Percentiles rank a stretch among this genome's conserved stretches.
Conservation (phyloP, 30 jellyfish, hydroid and myxozoan genomes). For the Sanderia malayensis region DNA sequence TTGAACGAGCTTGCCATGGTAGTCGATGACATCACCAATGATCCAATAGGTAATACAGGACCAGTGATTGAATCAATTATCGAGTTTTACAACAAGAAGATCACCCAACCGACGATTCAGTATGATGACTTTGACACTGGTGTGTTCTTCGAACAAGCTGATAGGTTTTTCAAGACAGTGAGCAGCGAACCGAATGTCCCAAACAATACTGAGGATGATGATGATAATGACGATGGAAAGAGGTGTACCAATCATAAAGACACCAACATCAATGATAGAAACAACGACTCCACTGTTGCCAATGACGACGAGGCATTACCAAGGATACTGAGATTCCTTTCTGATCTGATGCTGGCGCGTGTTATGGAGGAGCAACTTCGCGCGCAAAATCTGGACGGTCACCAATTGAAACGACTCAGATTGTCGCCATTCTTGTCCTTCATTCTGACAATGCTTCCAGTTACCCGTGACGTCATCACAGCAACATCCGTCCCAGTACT, state of each 20-base stretch:
- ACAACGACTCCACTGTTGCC: too few species aligned
- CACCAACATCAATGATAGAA: too few species aligned
- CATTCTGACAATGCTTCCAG: background rate
- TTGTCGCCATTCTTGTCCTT: background rate
- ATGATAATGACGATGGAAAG: too few species aligned
- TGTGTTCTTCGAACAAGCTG: background rate
- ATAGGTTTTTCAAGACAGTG: slow-evolving; percentile 17
- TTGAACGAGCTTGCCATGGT: slow-evolving; percentile 3
- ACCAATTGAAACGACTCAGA: background rate
- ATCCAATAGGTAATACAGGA: slow-evolving; percentile 39
- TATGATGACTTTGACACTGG: background rate
- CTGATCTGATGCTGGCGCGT: slow-evolving; percentile 33
- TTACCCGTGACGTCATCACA: background rate
- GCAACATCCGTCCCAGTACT: background rate
- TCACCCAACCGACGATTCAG: background rate
- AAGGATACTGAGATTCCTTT: slow-evolving; percentile 13
- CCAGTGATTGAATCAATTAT: background rate
- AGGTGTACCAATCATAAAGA: too few species aligned
- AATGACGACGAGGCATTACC: background rate
- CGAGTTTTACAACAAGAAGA: slow-evolving; percentile 8
- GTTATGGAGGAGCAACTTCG: slow-evolving; percentile 9
- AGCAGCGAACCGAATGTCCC: too few species aligned
- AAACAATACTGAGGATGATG: too few species aligned
- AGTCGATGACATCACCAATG: slow-evolving; percentile 19
- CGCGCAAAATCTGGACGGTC: background rate